Evolutionary conservation across 2,113 vertebrate species (phyloP).

Genomic region (Chiloscyllium plagiosum): DNA sequence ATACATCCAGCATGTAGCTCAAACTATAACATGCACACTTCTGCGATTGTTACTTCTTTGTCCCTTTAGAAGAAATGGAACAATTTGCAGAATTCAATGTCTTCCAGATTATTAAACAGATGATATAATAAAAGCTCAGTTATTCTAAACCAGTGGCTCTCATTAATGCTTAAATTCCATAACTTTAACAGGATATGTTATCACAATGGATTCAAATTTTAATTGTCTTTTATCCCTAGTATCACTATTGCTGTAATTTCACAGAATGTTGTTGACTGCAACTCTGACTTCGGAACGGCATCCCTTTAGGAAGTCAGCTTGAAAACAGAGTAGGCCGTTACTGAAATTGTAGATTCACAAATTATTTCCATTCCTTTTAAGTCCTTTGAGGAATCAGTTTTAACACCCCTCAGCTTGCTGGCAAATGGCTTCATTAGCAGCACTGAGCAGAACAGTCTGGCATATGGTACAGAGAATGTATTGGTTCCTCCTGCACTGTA

Average conservation of each 20-base stretch:
- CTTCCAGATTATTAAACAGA: no score
- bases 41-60: neutral
- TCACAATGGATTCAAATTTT: neutral
- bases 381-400: neutral
- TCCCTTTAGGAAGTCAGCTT: neutral
- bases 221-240: no score
- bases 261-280: neutral
- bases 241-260: neutral
- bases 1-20: neutral
- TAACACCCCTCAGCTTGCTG: neutral
- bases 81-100: neutral
- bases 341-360: neutral
- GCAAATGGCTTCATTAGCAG: neutral
- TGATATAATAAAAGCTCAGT: neutral
- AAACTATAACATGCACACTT: neutral
- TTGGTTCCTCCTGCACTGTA: neutral
- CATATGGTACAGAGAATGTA: neutral
- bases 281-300: neutral
- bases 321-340: neutral
- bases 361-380: neutral
- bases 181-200: neutral
- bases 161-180: neutral
- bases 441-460: no score
- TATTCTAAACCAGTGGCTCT: neutral
- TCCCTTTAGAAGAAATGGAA: neutral